Evolutionary conservation across 2,888 invertebrate species (phyloP), one percentile per base, ranked within the genome.

Genomic region (Lithophane leautieri): DNA sequence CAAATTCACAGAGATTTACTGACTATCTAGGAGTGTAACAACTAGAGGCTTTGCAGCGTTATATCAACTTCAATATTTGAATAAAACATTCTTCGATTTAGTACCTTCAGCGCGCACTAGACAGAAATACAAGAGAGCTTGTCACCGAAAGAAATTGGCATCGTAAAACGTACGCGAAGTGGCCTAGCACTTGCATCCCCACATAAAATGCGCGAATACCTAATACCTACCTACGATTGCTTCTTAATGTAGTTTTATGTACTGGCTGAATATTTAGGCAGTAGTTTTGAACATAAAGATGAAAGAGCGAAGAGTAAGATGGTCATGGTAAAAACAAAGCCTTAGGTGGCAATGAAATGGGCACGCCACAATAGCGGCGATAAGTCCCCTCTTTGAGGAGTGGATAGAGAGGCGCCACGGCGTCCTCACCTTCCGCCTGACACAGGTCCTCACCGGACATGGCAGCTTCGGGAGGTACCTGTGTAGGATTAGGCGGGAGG

Each of bases 111-210:
- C 50, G 66, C 62, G 52, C 78, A 69, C 76, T 44, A 71, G 76
- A 81, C 79, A 81, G 79, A 76, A 77, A 79, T 85, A 83, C 82
- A 79, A 83, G 82, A 72, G 80, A 80, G 83, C 86, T 89, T 87
- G 86, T 86, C 84, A 82, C 82, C 70, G 81, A 82, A 88, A 83
- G 84, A 84, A 88, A 90, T 88, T 88, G 88, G 82, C 70, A 70
- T 88, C 88, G 86, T 89, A 90, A 90, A 90, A 76, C 72, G 83
- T 83, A 77, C 77, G 82, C 47, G 72, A 68, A 77, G 78, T 77
- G 69, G 70, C 67, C 58, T 58, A 40, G 73, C 70, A 50, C 62
- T 70, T 66, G 73, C 62, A 63, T 73, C 62, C n/a, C 9, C 52
- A 72, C 76, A 83, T 83, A 76, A 86, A 83, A 76, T 83, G 72